Evolutionary conservation across 2,797 vertebrate genomes (phyloP).

Genomic region (Hypotaenidia philippensis): DNA sequence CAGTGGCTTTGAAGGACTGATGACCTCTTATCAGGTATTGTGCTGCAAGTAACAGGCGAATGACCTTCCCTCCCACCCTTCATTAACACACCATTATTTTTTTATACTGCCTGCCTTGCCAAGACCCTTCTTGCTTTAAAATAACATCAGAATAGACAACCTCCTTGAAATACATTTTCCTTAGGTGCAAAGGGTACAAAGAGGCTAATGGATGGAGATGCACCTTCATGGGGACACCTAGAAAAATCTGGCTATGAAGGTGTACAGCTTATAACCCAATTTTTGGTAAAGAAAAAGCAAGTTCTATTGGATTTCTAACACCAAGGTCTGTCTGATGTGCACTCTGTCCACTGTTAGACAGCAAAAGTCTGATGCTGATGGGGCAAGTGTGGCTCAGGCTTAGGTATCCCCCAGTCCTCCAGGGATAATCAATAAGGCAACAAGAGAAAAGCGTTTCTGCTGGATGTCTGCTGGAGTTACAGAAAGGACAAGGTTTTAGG

Average conservation of each 20-base stretch:
- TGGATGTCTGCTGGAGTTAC: not conserved
- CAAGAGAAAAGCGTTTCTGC: not conserved
- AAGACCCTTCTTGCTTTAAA: conserved; percentile 20
- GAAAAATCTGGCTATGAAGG: not conserved
- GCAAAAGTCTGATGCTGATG: not conserved
- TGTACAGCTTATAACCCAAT: rapidly evolving
- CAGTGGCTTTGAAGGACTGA: conserved; percentile 73
- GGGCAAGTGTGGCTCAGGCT: not conserved
- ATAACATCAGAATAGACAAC: conserved; percentile 7
- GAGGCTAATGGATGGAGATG: not conserved
- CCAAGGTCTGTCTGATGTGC: not conserved
- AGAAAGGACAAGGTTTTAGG: not conserved
- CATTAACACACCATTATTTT: conserved; percentile 44
- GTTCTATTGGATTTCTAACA: not conserved
- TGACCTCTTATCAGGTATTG: conserved; percentile 60
- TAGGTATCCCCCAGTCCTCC: not conserved
- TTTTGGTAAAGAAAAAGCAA: not conserved
- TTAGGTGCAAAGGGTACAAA: not conserved
- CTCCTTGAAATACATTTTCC: not conserved
- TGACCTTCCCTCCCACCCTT: conserved; percentile 35
- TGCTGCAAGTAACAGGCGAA: conserved; percentile 49
- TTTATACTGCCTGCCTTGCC: not conserved
- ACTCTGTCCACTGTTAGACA: not conserved
- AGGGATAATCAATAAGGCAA: not conserved
- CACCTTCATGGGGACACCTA: not conserved